Base-by-base conservation (phyloP, 1,140 invertebrate species). In the Sycobia sp. region DNA sequence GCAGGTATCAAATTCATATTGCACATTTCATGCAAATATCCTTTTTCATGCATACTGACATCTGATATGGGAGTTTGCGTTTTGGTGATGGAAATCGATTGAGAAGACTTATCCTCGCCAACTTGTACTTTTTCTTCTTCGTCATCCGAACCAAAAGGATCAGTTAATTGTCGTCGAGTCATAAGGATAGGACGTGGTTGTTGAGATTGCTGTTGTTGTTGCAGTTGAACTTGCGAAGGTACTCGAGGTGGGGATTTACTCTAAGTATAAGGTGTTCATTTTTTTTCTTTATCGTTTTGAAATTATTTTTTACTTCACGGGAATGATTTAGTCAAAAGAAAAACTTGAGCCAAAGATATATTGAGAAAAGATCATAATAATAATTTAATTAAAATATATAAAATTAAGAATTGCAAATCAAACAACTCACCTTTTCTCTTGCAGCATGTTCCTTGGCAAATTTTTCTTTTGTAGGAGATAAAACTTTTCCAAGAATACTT, bases 91-190 rank as follows among this genome's bases (percentile, higher is more conserved):
- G 76, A 76, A 56, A 78, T 79, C 43, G 79, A 78, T 67, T 77
- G 75, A 16, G 74, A 76, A 47, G 68, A 73, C 61, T 81, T 80
- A 41, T 81, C 81, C 27, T 82, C 78, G 47, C 77, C 68, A 38
- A 79, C 74, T 68, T 80, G 76, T 68, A 78, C 75, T 71, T 67
- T 83, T 74, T 92, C 90, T 41, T 94, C 92, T 69, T 96, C 93
- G 29, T 94, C 92, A 75, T 95, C 92, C 47, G 92, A 94, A 46
- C 92, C 94, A 82, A 96, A 95, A 3, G 94, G 93, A 84, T 96
- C 94, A 14, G 89, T 90, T 57, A 93, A 84, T 80, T 95, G 91
- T 57, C 92, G 88, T 64, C 91, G 85, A 2, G 92, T 94, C 92
- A 95, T 94, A 69, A 95, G 79, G 68, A 86, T 81, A 41, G 84